Conservation (phyloP, 2,113 vertebrate species). For the Dascyllus trimaculatus region DNA sequence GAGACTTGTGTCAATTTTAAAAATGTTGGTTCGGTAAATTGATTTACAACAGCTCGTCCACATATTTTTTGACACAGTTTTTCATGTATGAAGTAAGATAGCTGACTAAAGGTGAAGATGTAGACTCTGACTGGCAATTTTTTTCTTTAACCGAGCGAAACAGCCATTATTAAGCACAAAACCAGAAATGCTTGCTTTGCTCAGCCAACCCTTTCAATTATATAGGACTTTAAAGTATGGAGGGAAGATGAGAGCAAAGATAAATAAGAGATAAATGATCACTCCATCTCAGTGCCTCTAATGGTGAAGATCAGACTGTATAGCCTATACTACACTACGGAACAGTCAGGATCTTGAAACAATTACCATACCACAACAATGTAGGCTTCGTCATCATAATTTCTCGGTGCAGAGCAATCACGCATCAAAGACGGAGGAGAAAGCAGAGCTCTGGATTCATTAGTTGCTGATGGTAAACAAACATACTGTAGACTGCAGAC, state of each 20-base stretch:
- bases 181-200: neutral
- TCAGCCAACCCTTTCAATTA: neutral
- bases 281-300: neutral
- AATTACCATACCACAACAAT: constrained; percentile 56
- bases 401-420: constrained; percentile 26
- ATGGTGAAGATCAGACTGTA: neutral
- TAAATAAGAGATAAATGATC: neutral
- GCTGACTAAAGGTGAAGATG: too few relatives aligned
- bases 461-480: constrained; percentile 61
- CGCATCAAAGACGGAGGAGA: constrained; percentile 39
- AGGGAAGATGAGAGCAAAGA: neutral
- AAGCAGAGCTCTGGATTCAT: constrained; percentile 33
- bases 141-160: neutral
- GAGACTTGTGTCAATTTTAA: too few relatives aligned
- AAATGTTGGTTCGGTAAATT: too few relatives aligned
- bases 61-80: too few relatives aligned
- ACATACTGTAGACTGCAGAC: constrained; percentile 34
- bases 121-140: too few relatives aligned
- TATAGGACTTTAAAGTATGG: neutral
- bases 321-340: neutral
- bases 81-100: too few relatives aligned
- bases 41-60: too few relatives aligned
- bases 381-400: constrained; percentile 43
- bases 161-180: neutral
- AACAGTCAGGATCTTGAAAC: constrained; percentile 58